phyloP scores from a whole-genome alignment of 2,888 invertebrate genomes.

The Proisotoma minuta region DNA sequence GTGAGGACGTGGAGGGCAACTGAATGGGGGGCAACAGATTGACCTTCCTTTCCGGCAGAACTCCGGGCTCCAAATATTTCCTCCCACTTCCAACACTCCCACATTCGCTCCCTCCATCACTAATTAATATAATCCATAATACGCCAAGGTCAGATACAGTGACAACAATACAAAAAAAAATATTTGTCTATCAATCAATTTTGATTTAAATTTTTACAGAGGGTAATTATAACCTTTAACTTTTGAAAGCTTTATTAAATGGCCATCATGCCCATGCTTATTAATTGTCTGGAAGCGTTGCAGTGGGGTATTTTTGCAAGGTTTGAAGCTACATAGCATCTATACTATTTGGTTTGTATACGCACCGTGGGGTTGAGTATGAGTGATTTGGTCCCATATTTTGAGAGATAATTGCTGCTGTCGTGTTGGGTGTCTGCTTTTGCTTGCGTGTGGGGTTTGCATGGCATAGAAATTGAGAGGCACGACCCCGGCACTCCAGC shows the following conservation, averaged over 20 bases:
- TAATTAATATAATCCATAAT: not conserved
- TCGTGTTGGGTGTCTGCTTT: slow-evolving; percentile 12
- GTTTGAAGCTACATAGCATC: not conserved
- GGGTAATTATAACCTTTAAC: no score
- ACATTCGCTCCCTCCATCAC: no score
- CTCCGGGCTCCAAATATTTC: slow-evolving; percentile 46
- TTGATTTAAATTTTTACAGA: not conserved
- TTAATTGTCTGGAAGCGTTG: no score
- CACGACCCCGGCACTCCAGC: slow-evolving; percentile 1
- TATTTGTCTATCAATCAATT: not conserved
- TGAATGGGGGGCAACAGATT: slow-evolving; percentile 39
- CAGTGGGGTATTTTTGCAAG: no score
- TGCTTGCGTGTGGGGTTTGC: not conserved
- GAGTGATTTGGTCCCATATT: slow-evolving; percentile 38
- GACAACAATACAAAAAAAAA: no score
- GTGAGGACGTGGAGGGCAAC: slow-evolving; percentile 22
- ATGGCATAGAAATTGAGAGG: not conserved
- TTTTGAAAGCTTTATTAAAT: no score
- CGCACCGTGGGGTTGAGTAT: slow-evolving; percentile 31
- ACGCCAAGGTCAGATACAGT: not conserved
- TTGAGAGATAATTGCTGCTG: slow-evolving; percentile 15
- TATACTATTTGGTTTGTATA: slow-evolving; percentile 10
- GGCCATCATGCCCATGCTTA: no score
- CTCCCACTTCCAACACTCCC: not conserved
- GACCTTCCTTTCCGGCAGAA: slow-evolving; percentile 39